A percentile compares a stretch with the other conserved stretches of the same genome.
Conservation (phyloP, 2,113 vertebrate species). For the Taxidea taxus region DNA sequence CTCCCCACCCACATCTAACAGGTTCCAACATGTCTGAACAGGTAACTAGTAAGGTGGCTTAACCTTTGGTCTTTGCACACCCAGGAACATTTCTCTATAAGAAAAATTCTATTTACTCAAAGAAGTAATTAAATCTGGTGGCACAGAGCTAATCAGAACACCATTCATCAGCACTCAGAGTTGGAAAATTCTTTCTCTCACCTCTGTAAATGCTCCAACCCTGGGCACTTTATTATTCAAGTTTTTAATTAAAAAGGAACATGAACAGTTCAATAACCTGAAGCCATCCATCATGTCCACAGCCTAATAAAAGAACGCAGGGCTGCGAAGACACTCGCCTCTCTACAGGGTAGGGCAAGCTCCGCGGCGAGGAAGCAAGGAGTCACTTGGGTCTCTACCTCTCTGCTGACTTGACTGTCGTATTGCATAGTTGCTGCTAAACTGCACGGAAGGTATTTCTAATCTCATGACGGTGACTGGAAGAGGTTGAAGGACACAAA, state of each 20-base stretch:
- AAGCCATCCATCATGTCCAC: conserved; percentile 82
- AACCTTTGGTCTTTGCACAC: conserved; percentile 69
- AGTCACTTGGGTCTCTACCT: conserved; percentile 67
- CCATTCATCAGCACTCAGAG: conserved; percentile 65
- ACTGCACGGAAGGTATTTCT: conserved; percentile 84
- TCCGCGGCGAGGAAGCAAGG: conserved; percentile 57
- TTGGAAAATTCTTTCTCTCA: conserved; percentile 81
- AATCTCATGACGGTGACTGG: conserved; percentile 82
- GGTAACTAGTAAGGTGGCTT: conserved; percentile 72
- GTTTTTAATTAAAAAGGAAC: conserved; percentile 85
- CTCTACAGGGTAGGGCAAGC: conserved; percentile 58
- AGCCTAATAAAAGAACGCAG: conserved; percentile 74
- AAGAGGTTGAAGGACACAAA: conserved; percentile 83
- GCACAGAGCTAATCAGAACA: conserved; percentile 70
- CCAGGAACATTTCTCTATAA: conserved; percentile 44
- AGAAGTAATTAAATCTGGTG: conserved; percentile 80
- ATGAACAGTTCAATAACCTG: conserved; percentile 80
- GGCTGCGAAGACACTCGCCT: conserved; percentile 72
- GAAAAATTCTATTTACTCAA: conserved; percentile 77
- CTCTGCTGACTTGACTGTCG: conserved; percentile 81
- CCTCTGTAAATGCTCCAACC: conserved; percentile 81
- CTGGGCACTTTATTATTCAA: conserved; percentile 80
- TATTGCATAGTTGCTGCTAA: conserved; percentile 81
- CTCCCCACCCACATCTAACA: conserved; percentile 1
- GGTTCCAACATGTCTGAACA: conserved; percentile 60